phyloP scores from a whole-genome alignment of 2,113 vertebrate genomes.

The Pollimyrus isidori region DNA sequence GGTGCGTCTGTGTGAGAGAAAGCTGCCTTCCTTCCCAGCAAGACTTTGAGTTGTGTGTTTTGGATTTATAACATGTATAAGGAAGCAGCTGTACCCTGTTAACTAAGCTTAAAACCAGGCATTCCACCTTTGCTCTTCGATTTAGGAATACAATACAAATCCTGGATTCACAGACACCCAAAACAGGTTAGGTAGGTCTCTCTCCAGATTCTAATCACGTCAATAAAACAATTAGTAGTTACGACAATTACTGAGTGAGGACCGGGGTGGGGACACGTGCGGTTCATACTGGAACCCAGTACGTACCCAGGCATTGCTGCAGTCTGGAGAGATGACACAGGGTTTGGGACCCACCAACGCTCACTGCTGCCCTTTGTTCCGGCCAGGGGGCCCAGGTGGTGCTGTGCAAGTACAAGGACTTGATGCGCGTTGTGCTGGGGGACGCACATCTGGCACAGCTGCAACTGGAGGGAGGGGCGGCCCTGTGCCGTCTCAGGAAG shows the following conservation, averaged over 20 bases:
- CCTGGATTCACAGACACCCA: background rate
- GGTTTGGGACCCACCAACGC: background rate
- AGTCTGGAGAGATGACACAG: background rate
- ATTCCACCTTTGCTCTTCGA: background rate
- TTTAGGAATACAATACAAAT: background rate
- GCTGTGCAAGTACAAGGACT: conserved; percentile 53
- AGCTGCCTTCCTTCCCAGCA: background rate
- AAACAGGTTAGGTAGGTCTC: background rate
- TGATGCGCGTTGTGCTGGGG: conserved; percentile 75
- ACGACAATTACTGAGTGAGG: background rate
- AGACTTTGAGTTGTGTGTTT: background rate
- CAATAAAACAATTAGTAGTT: conserved; percentile 2
- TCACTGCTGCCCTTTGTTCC: conserved; percentile 1
- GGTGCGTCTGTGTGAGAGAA: background rate
- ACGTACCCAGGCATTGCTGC: background rate
- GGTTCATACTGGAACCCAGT: background rate
- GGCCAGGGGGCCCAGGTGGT: conserved; percentile 67
- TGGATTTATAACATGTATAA: background rate
- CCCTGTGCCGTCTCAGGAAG: conserved; percentile 70
- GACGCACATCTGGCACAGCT: conserved; percentile 68
- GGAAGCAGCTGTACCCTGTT: background rate
- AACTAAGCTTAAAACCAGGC: background rate
- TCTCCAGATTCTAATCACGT: background rate
- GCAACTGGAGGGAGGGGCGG: conserved; percentile 76
- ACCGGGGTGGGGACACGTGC: background rate